Percentiles rank a stretch among this genome's conserved stretches.
Evolutionary conservation across 2,113 vertebrate species (phyloP).

Genomic region (Struthio camelus): DNA sequence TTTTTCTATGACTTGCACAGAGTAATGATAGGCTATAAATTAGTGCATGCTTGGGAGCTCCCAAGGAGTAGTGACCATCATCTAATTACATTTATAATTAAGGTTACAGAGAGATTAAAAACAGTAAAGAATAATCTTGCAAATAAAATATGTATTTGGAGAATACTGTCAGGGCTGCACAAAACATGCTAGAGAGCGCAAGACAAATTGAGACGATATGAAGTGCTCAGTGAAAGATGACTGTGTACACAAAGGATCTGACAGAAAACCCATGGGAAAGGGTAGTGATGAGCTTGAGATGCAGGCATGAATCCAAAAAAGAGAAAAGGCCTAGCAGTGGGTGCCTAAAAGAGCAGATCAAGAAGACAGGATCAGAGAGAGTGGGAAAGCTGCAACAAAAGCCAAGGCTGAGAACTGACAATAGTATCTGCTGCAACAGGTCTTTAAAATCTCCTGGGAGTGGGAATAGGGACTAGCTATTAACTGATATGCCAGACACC

Average conservation of each 20-base stretch:
- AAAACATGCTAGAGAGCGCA: neutral
- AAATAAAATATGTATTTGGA: slow-evolving; percentile 10
- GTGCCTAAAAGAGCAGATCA: neutral
- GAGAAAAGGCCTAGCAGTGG: slow-evolving; percentile 11
- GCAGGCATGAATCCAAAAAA: slow-evolving; percentile 17
- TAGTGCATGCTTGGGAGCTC: slow-evolving; percentile 50
- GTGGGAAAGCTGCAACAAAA: slow-evolving; percentile 13
- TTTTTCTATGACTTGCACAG: neutral
- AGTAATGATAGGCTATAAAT: slow-evolving; percentile 52
- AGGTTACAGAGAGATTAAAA: slow-evolving; percentile 29
- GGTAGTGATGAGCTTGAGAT: neutral
- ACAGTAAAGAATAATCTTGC: neutral
- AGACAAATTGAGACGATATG: neutral
- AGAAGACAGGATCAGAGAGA: neutral
- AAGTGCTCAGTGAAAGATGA: slow-evolving; percentile 6
- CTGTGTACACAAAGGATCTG: neutral
- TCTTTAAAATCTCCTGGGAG: neutral
- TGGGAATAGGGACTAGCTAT: neutral
- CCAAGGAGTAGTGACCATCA: slow-evolving; percentile 29
- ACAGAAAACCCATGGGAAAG: slow-evolving; percentile 27
- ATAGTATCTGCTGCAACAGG: neutral
- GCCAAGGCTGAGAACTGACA: neutral
- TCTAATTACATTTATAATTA: slow-evolving; percentile 64
- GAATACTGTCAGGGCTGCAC: neutral
- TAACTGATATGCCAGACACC: neutral